phyloP scores from a whole-genome alignment of 2,113 vertebrate species.

The Peromyscus polionotus region DNA sequence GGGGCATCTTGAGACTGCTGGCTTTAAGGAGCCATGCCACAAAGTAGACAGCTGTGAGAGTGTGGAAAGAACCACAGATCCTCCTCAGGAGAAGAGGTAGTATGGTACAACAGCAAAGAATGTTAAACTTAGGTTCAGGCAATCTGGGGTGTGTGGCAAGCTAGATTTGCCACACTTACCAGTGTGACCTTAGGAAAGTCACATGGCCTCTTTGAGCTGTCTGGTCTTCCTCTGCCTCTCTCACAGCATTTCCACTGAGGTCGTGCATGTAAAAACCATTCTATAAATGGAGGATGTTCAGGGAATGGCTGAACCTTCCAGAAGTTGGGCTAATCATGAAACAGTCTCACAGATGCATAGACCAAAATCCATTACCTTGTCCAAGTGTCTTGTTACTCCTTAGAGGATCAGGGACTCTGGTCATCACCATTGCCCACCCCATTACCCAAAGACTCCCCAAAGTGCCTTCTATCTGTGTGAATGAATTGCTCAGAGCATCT shows the following conservation, averaged over 20 bases:
- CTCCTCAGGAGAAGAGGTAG: background rate
- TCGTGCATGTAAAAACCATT: background rate
- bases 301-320: background rate
- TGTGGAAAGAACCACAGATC: background rate
- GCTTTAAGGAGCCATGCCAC: background rate
- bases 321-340: background rate
- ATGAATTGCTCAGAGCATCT: background rate
- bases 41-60: background rate
- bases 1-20: background rate
- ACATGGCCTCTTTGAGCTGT: background rate
- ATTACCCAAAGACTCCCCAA: background rate
- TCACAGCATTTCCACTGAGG: background rate
- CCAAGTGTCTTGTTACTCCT: background rate
- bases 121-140: background rate
- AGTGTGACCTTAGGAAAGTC: background rate
- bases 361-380: background rate
- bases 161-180: background rate
- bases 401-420: background rate
- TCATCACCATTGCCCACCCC: fast-evolving
- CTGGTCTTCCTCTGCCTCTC: background rate
- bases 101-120: background rate
- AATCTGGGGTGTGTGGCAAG: background rate
- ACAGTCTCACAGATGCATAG: background rate
- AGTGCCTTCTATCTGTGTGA: background rate
- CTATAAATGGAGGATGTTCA: background rate